Evolutionary conservation across 2,888 invertebrate species (phyloP), one percentile per base, ranked within the genome.

Genomic region (Drosophila lacicola): DNA sequence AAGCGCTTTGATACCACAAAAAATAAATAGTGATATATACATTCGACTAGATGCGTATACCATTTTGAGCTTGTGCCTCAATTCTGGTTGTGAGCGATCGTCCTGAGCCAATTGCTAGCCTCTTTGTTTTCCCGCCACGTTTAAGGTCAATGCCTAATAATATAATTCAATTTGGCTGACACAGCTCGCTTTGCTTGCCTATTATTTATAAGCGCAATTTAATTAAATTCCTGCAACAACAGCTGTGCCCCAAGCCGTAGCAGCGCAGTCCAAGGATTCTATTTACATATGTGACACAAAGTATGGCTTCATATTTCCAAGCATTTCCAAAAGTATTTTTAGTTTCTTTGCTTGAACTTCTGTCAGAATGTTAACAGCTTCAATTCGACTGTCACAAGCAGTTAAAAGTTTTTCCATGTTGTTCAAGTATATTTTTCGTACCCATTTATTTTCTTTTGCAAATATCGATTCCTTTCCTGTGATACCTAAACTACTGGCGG

Each of bases 171-270:
- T 87, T 84, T 81, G 39, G 36, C 62, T 19, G 41, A 21, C 62
- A 37, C 37, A 21, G 54, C 19, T 13, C 33, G 44, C 34, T 14
- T 47, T 45, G 61, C 63, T 50, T 65, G 42, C 49, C 50, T 70
- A 68, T 71, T 78, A 82, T 84, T 82, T 72, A 71, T 85, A 80
- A 82, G 60, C 63, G 44, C 67, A 72, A 79, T 82, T 87, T 81
- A 78, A 83, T 82, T 84, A 78, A 73, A 77, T 66, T 72, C 68
- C 70, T 67, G 56, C 56, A 37, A n/a, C 29, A 61, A 45, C 74
- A 70, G 60, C 66, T 56, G 60, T n/a, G 65, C 41, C 57, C 42
- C 1, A 29, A 42, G 19, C 19, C 13, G 14, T 13, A 44, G 14
- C n/a, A n/a, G 17, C 51, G n/a, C 5, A 39, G 29, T 11, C 25